Conservation (phyloP, 1,140 invertebrate species). For the Brachionus calyciflorus region DNA sequence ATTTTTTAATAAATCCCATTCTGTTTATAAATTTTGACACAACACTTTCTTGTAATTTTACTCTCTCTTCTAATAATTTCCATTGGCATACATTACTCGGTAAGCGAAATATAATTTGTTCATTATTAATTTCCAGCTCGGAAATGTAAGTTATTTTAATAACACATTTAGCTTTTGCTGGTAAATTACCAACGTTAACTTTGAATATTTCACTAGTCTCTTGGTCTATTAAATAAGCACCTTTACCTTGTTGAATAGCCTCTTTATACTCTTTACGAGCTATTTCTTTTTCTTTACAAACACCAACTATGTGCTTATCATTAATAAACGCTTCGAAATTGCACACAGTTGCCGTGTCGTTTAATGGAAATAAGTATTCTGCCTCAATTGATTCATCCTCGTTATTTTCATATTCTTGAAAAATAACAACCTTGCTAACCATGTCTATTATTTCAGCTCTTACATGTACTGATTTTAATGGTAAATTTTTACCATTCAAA, state of each 20-base stretch:
- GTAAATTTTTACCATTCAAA: conserved; percentile 47
- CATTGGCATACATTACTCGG: conserved; percentile 59
- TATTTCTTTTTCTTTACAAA: conserved; percentile 62
- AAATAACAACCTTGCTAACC: conserved; percentile 56
- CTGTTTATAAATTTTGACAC: conserved; percentile 6
- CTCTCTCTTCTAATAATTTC: conserved; percentile 49
- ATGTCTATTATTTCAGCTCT: conserved; percentile 57
- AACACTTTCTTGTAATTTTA: background rate
- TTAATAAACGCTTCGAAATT: conserved; percentile 62
- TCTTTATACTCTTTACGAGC: conserved; percentile 61
- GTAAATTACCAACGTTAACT: conserved; percentile 62
- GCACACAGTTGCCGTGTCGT: conserved; percentile 60
- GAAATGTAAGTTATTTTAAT: conserved; percentile 63
- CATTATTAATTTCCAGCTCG: conserved; percentile 61
- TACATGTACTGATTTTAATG: conserved; percentile 56
- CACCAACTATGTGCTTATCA: conserved; percentile 60
- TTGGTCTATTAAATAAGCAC: conserved; percentile 62
- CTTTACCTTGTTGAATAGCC: conserved; percentile 61
- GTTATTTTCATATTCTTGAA: conserved; percentile 57
- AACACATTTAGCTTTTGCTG: conserved; percentile 57
- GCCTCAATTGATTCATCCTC: conserved; percentile 56
- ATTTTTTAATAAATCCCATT: conserved; percentile 11
- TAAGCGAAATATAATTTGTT: conserved; percentile 58
- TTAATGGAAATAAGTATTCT: conserved; percentile 61
- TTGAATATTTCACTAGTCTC: conserved; percentile 62